These are phyloP conservation scores for Panurus biarmicus DNA, from an alignment of 2,113 vertebrate species.

Conservation along the genomic window DNA sequence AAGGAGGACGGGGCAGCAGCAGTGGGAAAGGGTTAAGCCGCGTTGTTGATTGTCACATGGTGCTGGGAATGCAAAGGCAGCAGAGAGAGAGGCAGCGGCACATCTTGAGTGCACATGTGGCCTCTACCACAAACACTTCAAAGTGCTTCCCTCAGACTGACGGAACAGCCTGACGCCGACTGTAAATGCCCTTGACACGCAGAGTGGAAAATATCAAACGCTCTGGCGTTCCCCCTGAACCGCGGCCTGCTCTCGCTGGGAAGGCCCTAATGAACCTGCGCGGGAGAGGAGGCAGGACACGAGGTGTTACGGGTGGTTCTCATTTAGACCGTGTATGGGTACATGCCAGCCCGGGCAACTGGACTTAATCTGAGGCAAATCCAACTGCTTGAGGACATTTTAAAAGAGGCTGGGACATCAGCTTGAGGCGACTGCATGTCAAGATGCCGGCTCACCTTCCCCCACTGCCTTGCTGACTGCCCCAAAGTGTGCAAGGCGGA, in stretches of 20 bases:
- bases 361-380: constrained; percentile 37
- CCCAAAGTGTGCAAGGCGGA: neutral
- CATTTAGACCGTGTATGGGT: constrained; percentile 57
- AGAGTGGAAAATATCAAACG: constrained; percentile 95
- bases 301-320: constrained; percentile 63
- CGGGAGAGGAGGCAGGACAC: neutral
- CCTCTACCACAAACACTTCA: constrained; percentile 92
- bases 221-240: constrained; percentile 65
- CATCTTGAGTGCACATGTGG: constrained; percentile 99
- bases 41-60: constrained; percentile 94
- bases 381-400: constrained; percentile 17
- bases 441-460: neutral
- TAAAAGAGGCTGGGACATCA: neutral
- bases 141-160: constrained; percentile 94
- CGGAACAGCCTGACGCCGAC: constrained; percentile 93
- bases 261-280: constrained; percentile 71
- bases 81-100: constrained; percentile 62
- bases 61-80: constrained; percentile 77
- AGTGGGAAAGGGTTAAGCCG: constrained; percentile 76
- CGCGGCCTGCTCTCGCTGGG: constrained; percentile 53
- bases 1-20: neutral
- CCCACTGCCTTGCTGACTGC: neutral
- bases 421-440: constrained; percentile 31
- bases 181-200: constrained; percentile 96
- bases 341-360: neutral